These are phyloP conservation scores for Corythornis madagascariensis DNA, from an alignment of 2,113 vertebrate species.

Conservation along the genomic window DNA sequence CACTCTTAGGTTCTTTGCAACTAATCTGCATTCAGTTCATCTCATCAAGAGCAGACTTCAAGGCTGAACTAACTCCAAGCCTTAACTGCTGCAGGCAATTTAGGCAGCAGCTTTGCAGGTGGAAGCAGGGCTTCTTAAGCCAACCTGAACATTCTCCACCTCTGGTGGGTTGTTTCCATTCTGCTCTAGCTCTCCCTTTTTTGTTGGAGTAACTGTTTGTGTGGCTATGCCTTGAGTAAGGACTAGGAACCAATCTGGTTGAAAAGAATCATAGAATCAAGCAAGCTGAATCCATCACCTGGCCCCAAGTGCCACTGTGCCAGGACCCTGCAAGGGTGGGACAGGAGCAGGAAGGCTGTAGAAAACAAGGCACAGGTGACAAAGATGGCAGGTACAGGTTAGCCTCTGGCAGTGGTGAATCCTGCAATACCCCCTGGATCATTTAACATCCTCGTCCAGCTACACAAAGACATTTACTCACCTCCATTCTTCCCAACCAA, in stretches of 20 bases:
- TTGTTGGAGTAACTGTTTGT: neutral
- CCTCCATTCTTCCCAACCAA: neutral
- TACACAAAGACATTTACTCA: accelerated
- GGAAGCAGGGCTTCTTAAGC: neutral
- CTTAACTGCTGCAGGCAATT: conserved; percentile 16
- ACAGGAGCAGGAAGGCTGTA: neutral
- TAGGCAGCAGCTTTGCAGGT: neutral
- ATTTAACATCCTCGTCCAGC: neutral
- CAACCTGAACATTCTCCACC: neutral
- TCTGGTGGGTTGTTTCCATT: neutral
- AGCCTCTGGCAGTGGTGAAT: neutral
- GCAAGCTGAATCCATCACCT: neutral
- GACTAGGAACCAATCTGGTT: neutral
- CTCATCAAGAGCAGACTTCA: conserved; percentile 15
- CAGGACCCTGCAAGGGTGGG: neutral
- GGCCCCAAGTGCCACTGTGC: neutral
- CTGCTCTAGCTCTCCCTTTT: neutral
- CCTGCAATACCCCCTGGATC: neutral
- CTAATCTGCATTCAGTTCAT: conserved; percentile 17
- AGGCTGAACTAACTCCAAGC: conserved; percentile 36
- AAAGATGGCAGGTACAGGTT: neutral
- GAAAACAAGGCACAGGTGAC: neutral
- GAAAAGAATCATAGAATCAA: neutral
- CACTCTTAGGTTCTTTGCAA: conserved; percentile 10
- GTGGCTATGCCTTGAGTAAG: neutral